phyloP scores from a whole-genome alignment of 2,888 invertebrate species.

The Stratiomys singularior region DNA sequence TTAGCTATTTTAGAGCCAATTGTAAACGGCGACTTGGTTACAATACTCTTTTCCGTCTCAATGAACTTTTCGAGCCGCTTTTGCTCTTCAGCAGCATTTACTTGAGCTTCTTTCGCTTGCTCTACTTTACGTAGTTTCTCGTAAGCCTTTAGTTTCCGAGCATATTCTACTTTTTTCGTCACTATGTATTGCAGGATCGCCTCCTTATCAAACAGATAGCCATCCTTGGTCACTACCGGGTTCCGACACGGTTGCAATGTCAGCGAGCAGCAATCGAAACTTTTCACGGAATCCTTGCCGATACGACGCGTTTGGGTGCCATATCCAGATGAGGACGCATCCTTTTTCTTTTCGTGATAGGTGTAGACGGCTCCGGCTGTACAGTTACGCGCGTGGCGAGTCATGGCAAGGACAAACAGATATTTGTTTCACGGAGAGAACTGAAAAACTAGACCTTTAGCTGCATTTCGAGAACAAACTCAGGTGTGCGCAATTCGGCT shows the following conservation, averaged over 20 bases:
- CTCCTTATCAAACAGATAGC: constrained; percentile 96
- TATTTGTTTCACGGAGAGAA: too few species aligned
- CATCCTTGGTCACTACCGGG: constrained; percentile 91
- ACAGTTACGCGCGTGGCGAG: constrained; percentile 96
- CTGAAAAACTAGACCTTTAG: too few species aligned
- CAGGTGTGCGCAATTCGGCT: too few species aligned
- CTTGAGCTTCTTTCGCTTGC: constrained; percentile 75
- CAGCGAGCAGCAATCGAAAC: constrained; percentile 97
- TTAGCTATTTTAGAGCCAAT: constrained; percentile 47
- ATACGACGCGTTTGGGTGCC: constrained; percentile 86
- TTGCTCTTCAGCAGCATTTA: constrained; percentile 78
- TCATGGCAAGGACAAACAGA: constrained; percentile 71
- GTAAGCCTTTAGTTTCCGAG: constrained; percentile 89
- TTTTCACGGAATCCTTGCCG: constrained; percentile 78
- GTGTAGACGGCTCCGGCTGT: constrained; percentile 99
- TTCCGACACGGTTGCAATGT: constrained; percentile 96
- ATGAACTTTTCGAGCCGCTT: constrained; percentile 82
- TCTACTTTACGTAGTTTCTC: constrained; percentile 86
- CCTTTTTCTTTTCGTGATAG: constrained; percentile 97
- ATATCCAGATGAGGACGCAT: constrained; percentile 94
- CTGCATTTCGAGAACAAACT: too few species aligned
- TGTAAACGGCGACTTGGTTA: constrained; percentile 60
- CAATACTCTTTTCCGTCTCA: constrained; percentile 83
- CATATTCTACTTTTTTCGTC: constrained; percentile 91
- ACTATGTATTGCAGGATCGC: constrained; percentile 95